Evolutionary conservation across 2,113 vertebrate genomes (phyloP).

Genomic region (Condylura cristata): DNA sequence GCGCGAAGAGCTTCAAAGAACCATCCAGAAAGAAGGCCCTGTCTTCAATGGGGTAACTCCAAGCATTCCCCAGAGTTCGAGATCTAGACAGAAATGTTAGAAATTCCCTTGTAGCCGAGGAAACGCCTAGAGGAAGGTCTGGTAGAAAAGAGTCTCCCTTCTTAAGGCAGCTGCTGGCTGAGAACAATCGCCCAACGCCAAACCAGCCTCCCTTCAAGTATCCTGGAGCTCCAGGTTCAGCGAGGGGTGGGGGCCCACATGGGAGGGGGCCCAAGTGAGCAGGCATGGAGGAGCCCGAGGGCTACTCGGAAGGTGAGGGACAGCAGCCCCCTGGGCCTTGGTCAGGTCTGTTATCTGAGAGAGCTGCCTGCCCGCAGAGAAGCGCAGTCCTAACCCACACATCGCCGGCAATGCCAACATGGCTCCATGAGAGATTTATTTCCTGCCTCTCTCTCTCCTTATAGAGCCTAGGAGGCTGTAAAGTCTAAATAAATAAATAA

Average conservation of each 20-base stretch:
- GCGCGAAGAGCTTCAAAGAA: not conserved
- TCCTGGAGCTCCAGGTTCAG: fast-evolving
- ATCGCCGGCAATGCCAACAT: not conserved
- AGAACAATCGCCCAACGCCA: not conserved
- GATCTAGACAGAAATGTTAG: not conserved
- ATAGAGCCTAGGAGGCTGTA: not conserved
- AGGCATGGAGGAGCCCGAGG: not conserved
- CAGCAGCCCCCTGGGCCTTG: fast-evolving
- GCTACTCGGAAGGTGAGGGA: not conserved
- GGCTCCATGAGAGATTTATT: not conserved
- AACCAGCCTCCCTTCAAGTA: not conserved
- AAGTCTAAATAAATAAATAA: not conserved
- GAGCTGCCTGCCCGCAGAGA: too few relatives aligned
- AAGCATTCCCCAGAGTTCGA: not conserved
- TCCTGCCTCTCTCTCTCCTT: not conserved
- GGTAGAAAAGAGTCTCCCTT: not conserved
- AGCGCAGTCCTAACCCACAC: fast-evolving
- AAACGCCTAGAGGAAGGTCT: not conserved
- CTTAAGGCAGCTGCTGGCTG: too few relatives aligned
- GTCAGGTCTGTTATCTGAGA: not conserved
- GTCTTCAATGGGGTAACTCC: not conserved
- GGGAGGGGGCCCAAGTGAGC: fast-evolving
- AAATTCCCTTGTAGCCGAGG: not conserved
- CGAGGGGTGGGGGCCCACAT: fast-evolving
- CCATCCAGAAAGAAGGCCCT: not conserved